Percentiles rank a stretch among this genome's conserved stretches.
Conservation (phyloP, 1,140 invertebrate species). For the Chelonus insularis region DNA sequence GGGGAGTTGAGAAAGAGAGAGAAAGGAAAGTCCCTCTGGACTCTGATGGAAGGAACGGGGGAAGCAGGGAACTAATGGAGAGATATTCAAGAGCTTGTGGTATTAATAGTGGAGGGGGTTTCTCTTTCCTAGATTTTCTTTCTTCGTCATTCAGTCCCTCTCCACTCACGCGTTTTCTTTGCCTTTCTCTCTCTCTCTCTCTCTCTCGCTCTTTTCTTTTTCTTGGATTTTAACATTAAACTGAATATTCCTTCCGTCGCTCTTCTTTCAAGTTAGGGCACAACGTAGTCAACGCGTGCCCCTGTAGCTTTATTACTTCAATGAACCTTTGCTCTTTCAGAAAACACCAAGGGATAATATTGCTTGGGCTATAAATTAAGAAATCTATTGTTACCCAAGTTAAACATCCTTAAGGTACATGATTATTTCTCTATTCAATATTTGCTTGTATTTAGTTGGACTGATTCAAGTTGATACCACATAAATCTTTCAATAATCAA, state of each 20-base stretch:
- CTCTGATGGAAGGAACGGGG: conserved; percentile 27
- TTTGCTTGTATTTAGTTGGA: too few relatives aligned
- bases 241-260: conserved; percentile 32
- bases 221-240: conserved; percentile 42
- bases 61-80: conserved; percentile 50
- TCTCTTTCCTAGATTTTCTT: conserved; percentile 30
- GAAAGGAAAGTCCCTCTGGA: conserved; percentile 44
- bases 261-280: conserved; percentile 40
- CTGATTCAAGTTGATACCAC: too few relatives aligned
- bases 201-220: conserved; percentile 33
- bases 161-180: conserved; percentile 1
- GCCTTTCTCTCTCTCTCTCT: conserved; percentile 15
- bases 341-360: not conserved
- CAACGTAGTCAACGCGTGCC: conserved; percentile 47
- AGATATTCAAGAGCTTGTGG: conserved; percentile 51
- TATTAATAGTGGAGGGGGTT: conserved; percentile 42
- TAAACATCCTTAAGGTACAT: too few relatives aligned
- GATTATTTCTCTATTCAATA: too few relatives aligned
- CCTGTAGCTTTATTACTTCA: conserved; percentile 40
- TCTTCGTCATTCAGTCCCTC: conserved; percentile 13
- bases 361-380: too few relatives aligned
- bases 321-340: conserved; percentile 24
- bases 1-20: conserved; percentile 42
- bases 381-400: too few relatives aligned
- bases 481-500: too few relatives aligned